Evolutionary conservation across 2,797 vertebrate genomes (phyloP).

Genomic region (Acanthornis magna): DNA sequence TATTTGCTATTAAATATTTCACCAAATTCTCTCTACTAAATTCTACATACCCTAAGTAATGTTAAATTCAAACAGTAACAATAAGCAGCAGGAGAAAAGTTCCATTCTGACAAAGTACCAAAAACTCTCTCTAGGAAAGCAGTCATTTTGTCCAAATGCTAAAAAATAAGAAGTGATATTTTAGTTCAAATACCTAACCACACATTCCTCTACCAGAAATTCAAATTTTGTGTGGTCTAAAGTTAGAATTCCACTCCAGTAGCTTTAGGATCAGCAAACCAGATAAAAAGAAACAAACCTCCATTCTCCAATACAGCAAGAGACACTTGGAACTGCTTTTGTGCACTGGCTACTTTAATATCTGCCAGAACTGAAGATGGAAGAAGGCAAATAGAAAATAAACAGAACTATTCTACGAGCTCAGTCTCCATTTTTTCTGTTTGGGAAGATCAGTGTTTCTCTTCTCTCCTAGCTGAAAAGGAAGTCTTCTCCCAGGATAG

Average conservation of each 20-base stretch:
- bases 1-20: background rate
- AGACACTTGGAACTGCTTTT: background rate
- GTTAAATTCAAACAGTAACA: background rate
- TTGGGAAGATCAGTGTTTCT: background rate
- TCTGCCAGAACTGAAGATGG: background rate
- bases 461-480: background rate
- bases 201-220: background rate
- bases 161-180: background rate
- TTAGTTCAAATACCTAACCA: background rate
- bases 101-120: background rate
- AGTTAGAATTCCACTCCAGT: background rate
- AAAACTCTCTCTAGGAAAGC: background rate
- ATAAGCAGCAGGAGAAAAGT: background rate
- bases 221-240: background rate
- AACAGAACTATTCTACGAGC: background rate
- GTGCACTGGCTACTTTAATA: background rate
- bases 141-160: background rate
- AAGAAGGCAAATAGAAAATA: background rate
- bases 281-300: background rate
- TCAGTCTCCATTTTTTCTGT: background rate
- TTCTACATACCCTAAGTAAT: background rate
- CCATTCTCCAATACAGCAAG: background rate
- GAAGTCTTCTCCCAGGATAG: background rate
- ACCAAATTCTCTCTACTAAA: background rate
- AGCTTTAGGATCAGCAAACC: background rate